phyloP scores from a whole-genome alignment of 2,113 vertebrate genomes.

The Gallinago undulata region DNA sequence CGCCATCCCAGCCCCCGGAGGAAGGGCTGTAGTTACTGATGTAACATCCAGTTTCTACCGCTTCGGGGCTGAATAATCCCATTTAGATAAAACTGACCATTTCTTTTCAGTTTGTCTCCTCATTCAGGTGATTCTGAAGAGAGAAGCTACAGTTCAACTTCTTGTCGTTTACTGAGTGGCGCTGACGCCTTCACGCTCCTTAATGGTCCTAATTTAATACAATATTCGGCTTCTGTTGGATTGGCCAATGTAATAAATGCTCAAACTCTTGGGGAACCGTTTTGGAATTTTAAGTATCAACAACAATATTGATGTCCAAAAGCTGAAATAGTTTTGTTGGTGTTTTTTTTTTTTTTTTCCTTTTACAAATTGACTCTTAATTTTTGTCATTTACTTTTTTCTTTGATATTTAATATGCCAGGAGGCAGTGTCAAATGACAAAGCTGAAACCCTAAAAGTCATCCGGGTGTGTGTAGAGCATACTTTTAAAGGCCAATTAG shows the following conservation, averaged over 20 bases:
- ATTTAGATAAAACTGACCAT: not conserved
- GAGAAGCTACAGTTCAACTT: conserved; percentile 36
- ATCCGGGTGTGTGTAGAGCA: conserved; percentile 20
- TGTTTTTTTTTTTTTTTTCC: not conserved
- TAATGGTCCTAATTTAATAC: not conserved
- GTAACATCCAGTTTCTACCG: not conserved
- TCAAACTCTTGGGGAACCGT: not conserved
- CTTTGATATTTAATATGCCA: not conserved
- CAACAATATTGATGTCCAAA: conserved; percentile 21
- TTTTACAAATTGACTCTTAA: conserved; percentile 11
- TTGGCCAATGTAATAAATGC: not conserved
- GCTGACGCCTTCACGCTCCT: not conserved
- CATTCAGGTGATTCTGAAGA: not conserved
- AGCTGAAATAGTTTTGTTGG: not conserved
- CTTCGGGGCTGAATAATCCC: not conserved
- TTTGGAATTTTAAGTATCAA: conserved; percentile 33
- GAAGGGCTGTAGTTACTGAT: not conserved
- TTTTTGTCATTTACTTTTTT: conserved; percentile 19
- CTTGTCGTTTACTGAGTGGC: not conserved
- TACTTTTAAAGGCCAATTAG: conserved; percentile 47
- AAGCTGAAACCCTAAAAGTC: conserved; percentile 46
- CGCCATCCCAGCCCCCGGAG: not conserved
- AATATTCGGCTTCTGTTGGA: not conserved
- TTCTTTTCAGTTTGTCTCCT: not conserved
- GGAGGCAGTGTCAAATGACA: conserved; percentile 47